Percentiles rank a stretch among this genome's conserved stretches.
phyloP scores from a whole-genome alignment of 2,888 invertebrate genomes.

The Lithophane ornitopus region DNA sequence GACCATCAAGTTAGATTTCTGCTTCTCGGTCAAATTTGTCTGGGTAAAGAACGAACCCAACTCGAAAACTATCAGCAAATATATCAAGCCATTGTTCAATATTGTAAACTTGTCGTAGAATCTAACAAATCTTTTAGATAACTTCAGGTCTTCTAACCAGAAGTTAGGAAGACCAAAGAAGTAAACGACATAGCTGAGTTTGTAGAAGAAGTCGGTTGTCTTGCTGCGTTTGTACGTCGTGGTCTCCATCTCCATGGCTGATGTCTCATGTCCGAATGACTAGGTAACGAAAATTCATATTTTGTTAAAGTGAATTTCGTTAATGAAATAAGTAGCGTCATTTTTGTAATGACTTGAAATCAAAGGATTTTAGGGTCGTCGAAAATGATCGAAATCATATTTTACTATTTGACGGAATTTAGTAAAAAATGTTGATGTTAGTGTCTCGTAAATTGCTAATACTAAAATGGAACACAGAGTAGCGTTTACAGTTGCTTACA shows the following conservation, averaged over 20 bases:
- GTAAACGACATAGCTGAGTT: slow-evolving; percentile 61
- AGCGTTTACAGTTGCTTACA: no score
- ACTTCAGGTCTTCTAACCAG: slow-evolving; percentile 69
- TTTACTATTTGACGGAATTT: neutral
- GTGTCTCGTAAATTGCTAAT: neutral
- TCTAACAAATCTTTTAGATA: slow-evolving; percentile 58
- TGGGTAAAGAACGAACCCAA: slow-evolving; percentile 70
- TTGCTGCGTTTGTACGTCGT: slow-evolving; percentile 48
- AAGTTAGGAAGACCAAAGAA: slow-evolving; percentile 70
- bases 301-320: neutral
- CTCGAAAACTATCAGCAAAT: slow-evolving; percentile 67
- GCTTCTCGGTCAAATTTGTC: slow-evolving; percentile 66
- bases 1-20: slow-evolving; percentile 68
- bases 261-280: neutral
- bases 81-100: slow-evolving; percentile 58
- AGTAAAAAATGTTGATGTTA: neutral
- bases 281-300: neutral
- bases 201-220: slow-evolving; percentile 67
- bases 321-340: slow-evolving; percentile 9
- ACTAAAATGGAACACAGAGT: neutral
- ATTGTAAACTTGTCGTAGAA: slow-evolving; percentile 55
- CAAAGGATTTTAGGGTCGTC: slow-evolving; percentile 50
- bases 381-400: neutral
- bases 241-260: slow-evolving; percentile 55
- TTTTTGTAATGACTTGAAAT: slow-evolving; percentile 32